Conservation (phyloP, 2,888 invertebrate species). For the Horisme vitalbata region DNA sequence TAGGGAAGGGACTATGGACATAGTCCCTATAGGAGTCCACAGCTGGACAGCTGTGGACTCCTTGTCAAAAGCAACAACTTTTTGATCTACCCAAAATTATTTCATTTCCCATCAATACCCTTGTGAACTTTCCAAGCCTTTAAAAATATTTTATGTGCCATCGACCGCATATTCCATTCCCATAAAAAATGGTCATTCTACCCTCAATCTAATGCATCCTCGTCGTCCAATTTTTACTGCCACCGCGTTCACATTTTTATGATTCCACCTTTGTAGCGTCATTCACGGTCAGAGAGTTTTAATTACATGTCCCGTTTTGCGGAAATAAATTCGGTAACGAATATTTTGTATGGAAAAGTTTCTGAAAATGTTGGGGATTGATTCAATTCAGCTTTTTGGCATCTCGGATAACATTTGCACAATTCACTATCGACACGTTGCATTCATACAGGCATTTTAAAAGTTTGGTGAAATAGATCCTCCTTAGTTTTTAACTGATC, state of each 20-base stretch:
- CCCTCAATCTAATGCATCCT: neutral
- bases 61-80: too few species aligned
- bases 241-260: conserved; percentile 39
- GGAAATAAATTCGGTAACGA: conserved; percentile 9
- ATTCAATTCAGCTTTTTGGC: too few species aligned
- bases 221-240: conserved; percentile 1
- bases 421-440: too few species aligned
- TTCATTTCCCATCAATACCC: too few species aligned
- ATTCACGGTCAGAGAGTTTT: conserved; percentile 49
- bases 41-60: too few species aligned
- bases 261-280: conserved; percentile 43
- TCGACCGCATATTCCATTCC: neutral
- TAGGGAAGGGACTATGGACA: too few species aligned
- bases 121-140: neutral
- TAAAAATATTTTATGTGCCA: neutral
- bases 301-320: conserved; percentile 38
- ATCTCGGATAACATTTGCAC: too few species aligned
- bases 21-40: too few species aligned
- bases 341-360: conserved; percentile 19
- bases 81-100: too few species aligned
- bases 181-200: neutral
- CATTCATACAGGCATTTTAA: too few species aligned
- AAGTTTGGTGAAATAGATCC: too few species aligned
- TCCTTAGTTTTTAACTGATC: too few species aligned
- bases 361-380: neutral